Percentiles rank a stretch among this genome's conserved stretches.
Conservation (phyloP, 2,113 vertebrate species). For the Sclerurus mexicanus region DNA sequence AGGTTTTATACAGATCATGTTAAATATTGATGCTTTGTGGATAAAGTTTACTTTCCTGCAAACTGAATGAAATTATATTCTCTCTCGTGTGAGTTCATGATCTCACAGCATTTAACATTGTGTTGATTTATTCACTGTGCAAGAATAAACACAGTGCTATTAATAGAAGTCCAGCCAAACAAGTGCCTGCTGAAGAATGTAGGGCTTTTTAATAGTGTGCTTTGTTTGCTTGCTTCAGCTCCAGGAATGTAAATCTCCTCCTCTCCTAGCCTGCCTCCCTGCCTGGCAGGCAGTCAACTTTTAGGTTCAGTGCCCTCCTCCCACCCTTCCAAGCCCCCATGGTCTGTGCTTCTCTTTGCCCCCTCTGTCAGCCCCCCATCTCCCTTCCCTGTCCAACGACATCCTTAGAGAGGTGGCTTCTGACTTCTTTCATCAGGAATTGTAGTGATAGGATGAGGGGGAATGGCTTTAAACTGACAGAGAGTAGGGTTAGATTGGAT, state of each 20-base stretch:
- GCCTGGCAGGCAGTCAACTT: conserved; percentile 9
- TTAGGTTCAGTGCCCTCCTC: background rate
- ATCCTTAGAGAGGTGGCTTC: background rate
- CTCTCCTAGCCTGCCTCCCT: background rate
- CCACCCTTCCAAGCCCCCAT: background rate
- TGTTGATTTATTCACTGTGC: conserved; percentile 20
- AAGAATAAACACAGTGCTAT: conserved; percentile 37
- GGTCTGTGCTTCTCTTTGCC: background rate
- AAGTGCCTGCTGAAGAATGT: conserved; percentile 61
- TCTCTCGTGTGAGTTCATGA: conserved; percentile 16
- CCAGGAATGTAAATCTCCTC: conserved; percentile 48
- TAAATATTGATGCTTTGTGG: background rate
- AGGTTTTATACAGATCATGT: background rate
- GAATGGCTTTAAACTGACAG: background rate
- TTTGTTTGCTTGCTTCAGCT: conserved; percentile 63
- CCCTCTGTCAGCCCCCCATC: background rate
- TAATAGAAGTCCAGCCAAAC: conserved; percentile 35
- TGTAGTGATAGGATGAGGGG: background rate
- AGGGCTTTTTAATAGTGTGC: conserved; percentile 26
- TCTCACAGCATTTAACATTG: conserved; percentile 19
- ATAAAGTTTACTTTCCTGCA: background rate
- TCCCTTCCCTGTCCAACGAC: background rate
- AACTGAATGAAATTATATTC: background rate
- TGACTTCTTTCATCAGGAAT: background rate
- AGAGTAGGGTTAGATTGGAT: background rate